Evolutionary conservation across 2,797 vertebrate species (phyloP).

Genomic region (Pseudochirops corinnae): DNA sequence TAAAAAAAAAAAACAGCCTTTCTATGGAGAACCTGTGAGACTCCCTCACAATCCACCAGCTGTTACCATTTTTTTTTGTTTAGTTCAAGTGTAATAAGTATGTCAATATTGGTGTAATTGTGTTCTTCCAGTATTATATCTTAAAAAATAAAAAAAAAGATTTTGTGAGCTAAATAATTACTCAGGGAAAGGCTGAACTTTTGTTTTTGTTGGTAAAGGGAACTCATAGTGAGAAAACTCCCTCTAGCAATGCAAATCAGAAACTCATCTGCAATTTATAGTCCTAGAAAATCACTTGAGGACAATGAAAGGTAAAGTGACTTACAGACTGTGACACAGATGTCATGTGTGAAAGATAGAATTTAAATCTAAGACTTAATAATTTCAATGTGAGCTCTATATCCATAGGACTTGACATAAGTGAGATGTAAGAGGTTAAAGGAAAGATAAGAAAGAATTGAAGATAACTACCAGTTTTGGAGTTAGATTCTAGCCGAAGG

Average conservation of each 20-base stretch:
- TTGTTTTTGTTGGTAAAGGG: background rate
- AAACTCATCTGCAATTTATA: background rate
- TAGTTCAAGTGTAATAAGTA: background rate
- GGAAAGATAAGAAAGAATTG: background rate
- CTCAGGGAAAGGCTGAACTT: background rate
- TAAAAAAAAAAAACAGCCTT: background rate
- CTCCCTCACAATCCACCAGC: background rate
- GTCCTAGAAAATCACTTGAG: background rate
- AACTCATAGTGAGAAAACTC: background rate
- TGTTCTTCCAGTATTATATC: background rate
- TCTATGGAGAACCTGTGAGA: background rate
- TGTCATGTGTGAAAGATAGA: background rate
- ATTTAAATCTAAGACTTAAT: too few species aligned
- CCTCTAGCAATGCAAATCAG: background rate
- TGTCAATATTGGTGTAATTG: background rate
- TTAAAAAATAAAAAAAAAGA: background rate
- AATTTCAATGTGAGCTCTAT: background rate
- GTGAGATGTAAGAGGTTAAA: background rate
- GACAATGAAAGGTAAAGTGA: background rate
- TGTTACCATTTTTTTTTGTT: background rate
- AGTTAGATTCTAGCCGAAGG: background rate
- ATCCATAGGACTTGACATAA: background rate
- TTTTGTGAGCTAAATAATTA: background rate
- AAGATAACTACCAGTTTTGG: background rate
- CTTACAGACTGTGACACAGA: background rate